A percentile compares a stretch with the other conserved stretches of the same genome.
Evolutionary conservation across 2,888 invertebrate genomes (phyloP).

Genomic region (Xylophagus ater): DNA sequence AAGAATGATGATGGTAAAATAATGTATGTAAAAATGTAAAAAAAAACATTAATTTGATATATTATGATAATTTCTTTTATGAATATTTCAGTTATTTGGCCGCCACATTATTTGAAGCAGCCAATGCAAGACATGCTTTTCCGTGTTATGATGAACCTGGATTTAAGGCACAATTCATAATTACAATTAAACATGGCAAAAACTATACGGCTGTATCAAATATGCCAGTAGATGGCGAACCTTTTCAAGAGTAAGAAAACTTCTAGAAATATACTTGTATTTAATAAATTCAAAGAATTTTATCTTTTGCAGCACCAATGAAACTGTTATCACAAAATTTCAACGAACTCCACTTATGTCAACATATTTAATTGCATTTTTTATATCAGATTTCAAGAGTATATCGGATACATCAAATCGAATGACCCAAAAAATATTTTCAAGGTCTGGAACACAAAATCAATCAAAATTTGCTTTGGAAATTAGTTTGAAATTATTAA

Average conservation of each 20-base stretch:
- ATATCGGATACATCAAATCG: slow-evolving; percentile 22
- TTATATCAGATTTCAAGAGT: slow-evolving; percentile 49
- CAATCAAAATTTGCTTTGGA: slow-evolving; percentile 57
- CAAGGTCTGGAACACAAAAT: slow-evolving; percentile 27
- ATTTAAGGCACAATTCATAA: slow-evolving; percentile 50
- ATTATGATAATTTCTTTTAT: no score
- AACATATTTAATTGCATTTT: slow-evolving; percentile 70
- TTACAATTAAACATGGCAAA: slow-evolving; percentile 45
- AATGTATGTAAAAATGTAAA: slow-evolving; percentile 4
- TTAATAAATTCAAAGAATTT: slow-evolving; percentile 1
- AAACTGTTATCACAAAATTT: slow-evolving; percentile 26
- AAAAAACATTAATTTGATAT: no score
- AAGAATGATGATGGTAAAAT: slow-evolving; percentile 19
- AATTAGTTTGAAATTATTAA: slow-evolving; percentile 58
- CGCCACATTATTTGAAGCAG: slow-evolving; percentile 52
- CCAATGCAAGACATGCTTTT: slow-evolving; percentile 50
- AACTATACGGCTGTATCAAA: slow-evolving; percentile 26
- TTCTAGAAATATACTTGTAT: slow-evolving; percentile 6
- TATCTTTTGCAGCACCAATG: slow-evolving; percentile 6
- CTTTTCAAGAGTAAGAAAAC: background rate
- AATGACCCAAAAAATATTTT: slow-evolving; percentile 29
- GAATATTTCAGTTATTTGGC: slow-evolving; percentile 32
- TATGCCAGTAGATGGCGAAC: slow-evolving; percentile 14
- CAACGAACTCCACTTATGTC: slow-evolving; percentile 54
- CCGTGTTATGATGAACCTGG: slow-evolving; percentile 63